Conservation (phyloP, 2,888 invertebrate species). For the Dermolepida albohirtum region DNA sequence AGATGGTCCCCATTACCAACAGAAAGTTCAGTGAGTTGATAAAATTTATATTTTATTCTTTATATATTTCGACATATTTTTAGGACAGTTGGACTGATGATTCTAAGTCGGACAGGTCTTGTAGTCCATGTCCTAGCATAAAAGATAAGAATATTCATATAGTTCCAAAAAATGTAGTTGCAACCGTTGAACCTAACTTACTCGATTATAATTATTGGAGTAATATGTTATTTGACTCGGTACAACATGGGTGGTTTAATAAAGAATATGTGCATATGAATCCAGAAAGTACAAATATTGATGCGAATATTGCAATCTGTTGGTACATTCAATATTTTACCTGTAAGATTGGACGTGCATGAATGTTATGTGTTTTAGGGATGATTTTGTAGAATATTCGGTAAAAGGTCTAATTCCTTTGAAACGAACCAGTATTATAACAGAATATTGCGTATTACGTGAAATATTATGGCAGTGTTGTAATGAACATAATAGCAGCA, state of each 20-base stretch:
- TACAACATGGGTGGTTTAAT: conserved; percentile 60
- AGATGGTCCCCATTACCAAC: conserved; percentile 57
- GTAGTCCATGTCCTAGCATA: not conserved
- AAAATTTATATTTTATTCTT: not conserved
- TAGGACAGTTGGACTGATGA: conserved; percentile 38
- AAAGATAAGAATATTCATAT: not conserved
- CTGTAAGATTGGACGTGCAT: not conserved
- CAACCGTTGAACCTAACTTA: not conserved
- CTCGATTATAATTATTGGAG: not conserved
- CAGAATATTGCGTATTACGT: conserved; percentile 62
- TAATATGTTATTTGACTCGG: not conserved
- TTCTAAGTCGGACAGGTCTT: conserved; percentile 24
- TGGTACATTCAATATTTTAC: conserved; percentile 53
- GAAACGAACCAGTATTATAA: conserved; percentile 54
- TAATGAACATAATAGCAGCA: conserved; percentile 55
- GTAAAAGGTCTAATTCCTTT: conserved; percentile 54
- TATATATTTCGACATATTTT: conserved; percentile 14
- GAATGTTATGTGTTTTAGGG: conserved; percentile 53
- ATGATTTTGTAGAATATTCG: conserved; percentile 54
- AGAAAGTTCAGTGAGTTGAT: conserved; percentile 27
- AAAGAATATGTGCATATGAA: conserved; percentile 50
- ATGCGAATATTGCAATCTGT: conserved; percentile 59
- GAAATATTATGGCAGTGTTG: conserved; percentile 63
- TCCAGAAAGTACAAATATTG: conserved; percentile 55
- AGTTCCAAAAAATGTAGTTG: not conserved